These are phyloP conservation scores for Mongoloraphidia duomilia DNA, from an alignment of 2,888 invertebrate genomes.

Conservation along the genomic window DNA sequence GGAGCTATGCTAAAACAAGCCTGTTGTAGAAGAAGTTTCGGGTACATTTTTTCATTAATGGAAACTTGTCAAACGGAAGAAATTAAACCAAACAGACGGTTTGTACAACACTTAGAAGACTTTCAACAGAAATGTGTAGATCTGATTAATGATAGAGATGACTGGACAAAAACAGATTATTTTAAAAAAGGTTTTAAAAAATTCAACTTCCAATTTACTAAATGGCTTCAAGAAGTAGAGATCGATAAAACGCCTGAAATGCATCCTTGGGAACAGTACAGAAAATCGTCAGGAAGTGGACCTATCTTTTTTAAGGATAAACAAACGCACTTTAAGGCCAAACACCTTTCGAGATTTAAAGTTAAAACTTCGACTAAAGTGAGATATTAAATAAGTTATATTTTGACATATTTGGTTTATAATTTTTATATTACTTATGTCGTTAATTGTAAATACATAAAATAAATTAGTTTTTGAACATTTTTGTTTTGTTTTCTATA, in stretches of 20 bases:
- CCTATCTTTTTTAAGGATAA: slow-evolving; percentile 21
- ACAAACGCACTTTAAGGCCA: slow-evolving; percentile 25
- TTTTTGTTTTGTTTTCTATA: too few species aligned
- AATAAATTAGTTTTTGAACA: too few species aligned
- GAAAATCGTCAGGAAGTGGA: slow-evolving; percentile 24
- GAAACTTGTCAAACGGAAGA: slow-evolving; percentile 44
- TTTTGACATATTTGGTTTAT: too few species aligned
- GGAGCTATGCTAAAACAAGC: slow-evolving; percentile 59
- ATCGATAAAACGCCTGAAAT: slow-evolving; percentile 31
- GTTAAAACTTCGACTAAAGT: slow-evolving; percentile 23
- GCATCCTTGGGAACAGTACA: slow-evolving; percentile 53
- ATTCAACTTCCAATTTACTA: slow-evolving; percentile 33
- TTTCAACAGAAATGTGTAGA: slow-evolving; percentile 42
- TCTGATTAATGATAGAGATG: not conserved
- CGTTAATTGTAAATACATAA: too few species aligned
- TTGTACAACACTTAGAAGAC: slow-evolving; percentile 45
- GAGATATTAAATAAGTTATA: not conserved
- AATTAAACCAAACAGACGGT: slow-evolving; percentile 44
- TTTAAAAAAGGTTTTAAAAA: slow-evolving; percentile 27
- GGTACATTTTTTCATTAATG: slow-evolving; percentile 54
- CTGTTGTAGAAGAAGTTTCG: slow-evolving; percentile 41
- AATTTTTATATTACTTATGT: too few species aligned
- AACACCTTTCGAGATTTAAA: slow-evolving; percentile 22
- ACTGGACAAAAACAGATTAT: not conserved
- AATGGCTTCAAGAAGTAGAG: slow-evolving; percentile 33